Evolutionary conservation across 2,797 vertebrate genomes (phyloP), one percentile per base, ranked within the genome.

Genomic region (Pseudopleuronectes americanus): DNA sequence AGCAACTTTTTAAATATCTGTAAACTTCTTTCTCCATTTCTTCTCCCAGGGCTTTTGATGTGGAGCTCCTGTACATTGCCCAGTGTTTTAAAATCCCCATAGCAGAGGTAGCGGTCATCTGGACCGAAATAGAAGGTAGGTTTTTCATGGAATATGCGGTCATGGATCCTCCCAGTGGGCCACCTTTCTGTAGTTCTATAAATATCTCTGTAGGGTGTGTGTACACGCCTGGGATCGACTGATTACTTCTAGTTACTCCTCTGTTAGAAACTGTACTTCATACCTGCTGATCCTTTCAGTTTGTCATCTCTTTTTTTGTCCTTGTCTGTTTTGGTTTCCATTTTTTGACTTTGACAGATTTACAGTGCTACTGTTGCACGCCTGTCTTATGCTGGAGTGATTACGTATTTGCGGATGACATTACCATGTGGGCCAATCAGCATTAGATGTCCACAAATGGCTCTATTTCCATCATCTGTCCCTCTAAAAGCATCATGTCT

Each of bases 91-190:
- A 95, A 85, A 98, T 99, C 87, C 98, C 97, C 81, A 88, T 98
- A 88, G 95, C 96, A 67, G 98, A 99, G 90, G 95, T 99, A 88
- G 97, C 97, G 8, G 97, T 99, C 76, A 98, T 97, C 91, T 99
- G 98, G 98, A 99, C 96, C 56, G 98, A 99, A 95, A 97, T 99
- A 89, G 98, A 98, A 95, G 98, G 98, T 98, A 68, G 64, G 57
- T 61, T 74, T 77, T 61, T 38, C 31, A 58, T 69, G 45, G 62
- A 77, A 77, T 49, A 55, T 80, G 69, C 54, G 43, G 45, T 61
- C 64, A 28, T 63, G 58, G 72, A 57, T 78, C 33, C 17, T 64
- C 26, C 7, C 47, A 21, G 31, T 61, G 17, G 73, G 24, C 51
- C 56, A 38, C 66, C 26, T 51, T 49, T 64, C 2, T 58, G 3